Percentiles rank a stretch among this genome's conserved stretches.
These are phyloP conservation scores for Peromyscus aztecus DNA, from an alignment of 2,797 vertebrate species.

Conservation along the genomic window DNA sequence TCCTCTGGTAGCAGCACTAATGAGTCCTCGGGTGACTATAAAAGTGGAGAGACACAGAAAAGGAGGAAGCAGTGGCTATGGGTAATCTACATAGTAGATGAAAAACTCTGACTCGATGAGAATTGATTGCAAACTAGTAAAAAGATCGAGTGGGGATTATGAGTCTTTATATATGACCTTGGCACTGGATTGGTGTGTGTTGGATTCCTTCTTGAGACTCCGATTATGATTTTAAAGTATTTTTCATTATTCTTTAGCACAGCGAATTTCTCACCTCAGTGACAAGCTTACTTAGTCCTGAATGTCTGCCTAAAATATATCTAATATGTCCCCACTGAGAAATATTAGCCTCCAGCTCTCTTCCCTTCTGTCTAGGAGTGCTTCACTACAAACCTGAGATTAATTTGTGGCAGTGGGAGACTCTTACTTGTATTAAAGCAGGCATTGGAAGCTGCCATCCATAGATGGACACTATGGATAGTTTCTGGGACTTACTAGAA, in stretches of 20 bases:
- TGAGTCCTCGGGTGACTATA: constrained; percentile 80
- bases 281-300: constrained; percentile 6
- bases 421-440: constrained; percentile 22
- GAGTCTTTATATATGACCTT: constrained; percentile 60
- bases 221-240: constrained; percentile 52
- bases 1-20: constrained; percentile 74
- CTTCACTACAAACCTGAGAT: background rate
- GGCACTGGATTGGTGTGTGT: constrained; percentile 11
- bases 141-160: constrained; percentile 60
- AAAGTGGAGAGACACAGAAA: constrained; percentile 67
- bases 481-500: background rate
- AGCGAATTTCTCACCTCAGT: constrained; percentile 22
- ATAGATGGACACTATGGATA: background rate
- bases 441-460: background rate
- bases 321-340: background rate
- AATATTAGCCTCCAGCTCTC: background rate
- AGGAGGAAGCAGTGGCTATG: constrained; percentile 25
- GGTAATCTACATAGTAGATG: constrained; percentile 75
- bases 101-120: constrained; percentile 66
- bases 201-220: constrained; percentile 17
- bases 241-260: constrained; percentile 42
- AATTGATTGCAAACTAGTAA: constrained; percentile 66
- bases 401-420: background rate
- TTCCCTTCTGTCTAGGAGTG: background rate
- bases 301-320: constrained; percentile 16